phyloP scores from a whole-genome alignment of 2,888 invertebrate species.

The Megamerina dolium region DNA sequence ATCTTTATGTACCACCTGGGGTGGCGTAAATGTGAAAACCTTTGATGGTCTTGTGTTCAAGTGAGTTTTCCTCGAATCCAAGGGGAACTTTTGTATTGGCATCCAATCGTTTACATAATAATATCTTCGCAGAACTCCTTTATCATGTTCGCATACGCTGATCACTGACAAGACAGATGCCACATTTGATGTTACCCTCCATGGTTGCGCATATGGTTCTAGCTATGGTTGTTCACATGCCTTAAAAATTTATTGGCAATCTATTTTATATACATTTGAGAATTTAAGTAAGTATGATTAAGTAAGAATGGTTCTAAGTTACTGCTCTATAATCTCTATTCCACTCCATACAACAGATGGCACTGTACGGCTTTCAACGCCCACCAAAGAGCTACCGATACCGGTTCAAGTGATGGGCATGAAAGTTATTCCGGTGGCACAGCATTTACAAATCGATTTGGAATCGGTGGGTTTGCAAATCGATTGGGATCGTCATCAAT shows the following conservation, averaged over 20 bases:
- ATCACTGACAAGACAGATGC: slow-evolving; percentile 65
- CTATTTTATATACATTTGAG: slow-evolving; percentile 60
- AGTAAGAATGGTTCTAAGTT: neutral
- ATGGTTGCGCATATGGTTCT: slow-evolving; percentile 54
- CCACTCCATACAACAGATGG: slow-evolving; percentile 48
- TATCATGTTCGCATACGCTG: slow-evolving; percentile 70
- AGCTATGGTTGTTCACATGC: slow-evolving; percentile 50
- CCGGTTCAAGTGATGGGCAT: slow-evolving; percentile 69
- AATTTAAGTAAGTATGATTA: slow-evolving; percentile 46
- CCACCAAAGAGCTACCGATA: slow-evolving; percentile 57
- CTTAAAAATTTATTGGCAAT: slow-evolving; percentile 57
- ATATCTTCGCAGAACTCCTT: slow-evolving; percentile 57
- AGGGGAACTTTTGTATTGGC: neutral
- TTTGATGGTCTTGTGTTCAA: slow-evolving; percentile 76
- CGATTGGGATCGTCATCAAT: slow-evolving; percentile 70
- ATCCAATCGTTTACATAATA: neutral
- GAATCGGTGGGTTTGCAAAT: slow-evolving; percentile 63
- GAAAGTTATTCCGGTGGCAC: slow-evolving; percentile 65
- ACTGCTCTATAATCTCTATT: neutral
- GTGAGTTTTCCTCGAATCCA: slow-evolving; percentile 40
- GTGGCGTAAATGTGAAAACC: slow-evolving; percentile 73
- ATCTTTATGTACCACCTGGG: slow-evolving; percentile 74
- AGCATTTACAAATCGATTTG: slow-evolving; percentile 62
- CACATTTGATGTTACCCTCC: slow-evolving; percentile 63
- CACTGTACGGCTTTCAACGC: slow-evolving; percentile 53